These are phyloP conservation scores for Cotesia glomerata DNA, from an alignment of 1,140 invertebrate genomes.

Conservation along the genomic window DNA sequence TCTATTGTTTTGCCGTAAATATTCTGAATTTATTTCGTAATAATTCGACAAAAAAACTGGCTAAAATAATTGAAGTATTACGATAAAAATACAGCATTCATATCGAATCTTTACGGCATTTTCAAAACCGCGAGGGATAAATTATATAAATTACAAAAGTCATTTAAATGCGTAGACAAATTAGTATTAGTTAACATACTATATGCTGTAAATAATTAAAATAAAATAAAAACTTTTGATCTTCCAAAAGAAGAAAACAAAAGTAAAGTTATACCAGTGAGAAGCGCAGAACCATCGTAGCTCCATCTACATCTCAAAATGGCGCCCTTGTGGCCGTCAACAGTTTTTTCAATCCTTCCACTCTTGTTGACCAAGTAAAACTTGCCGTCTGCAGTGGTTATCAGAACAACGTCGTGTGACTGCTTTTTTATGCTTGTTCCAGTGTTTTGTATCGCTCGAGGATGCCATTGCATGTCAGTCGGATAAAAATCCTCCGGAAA, in stretches of 20 bases:
- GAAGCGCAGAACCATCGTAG: slow-evolving; percentile 87
- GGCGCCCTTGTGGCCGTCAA: slow-evolving; percentile 93
- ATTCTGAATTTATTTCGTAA: too few relatives aligned
- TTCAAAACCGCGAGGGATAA: too few relatives aligned
- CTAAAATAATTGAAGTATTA: too few relatives aligned
- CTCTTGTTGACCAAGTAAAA: slow-evolving; percentile 87
- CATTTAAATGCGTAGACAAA: too few relatives aligned
- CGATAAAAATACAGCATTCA: too few relatives aligned
- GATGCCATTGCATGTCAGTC: slow-evolving; percentile 82
- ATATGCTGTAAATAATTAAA: slow-evolving; percentile 64
- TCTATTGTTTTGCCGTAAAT: too few relatives aligned
- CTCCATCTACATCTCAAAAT: slow-evolving; percentile 87
- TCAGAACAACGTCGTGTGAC: slow-evolving; percentile 82
- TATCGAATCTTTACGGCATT: too few relatives aligned
- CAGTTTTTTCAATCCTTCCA: slow-evolving; percentile 90
- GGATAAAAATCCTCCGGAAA: slow-evolving; percentile 86
- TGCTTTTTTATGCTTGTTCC: slow-evolving; percentile 68
- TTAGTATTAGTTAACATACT: too few relatives aligned
- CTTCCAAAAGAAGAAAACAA: neutral
- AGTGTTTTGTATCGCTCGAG: slow-evolving; percentile 41
- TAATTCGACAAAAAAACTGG: too few relatives aligned
- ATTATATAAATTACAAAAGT: too few relatives aligned
- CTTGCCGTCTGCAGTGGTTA: slow-evolving; percentile 89
- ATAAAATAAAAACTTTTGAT: neutral
- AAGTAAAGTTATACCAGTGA: slow-evolving; percentile 71